Evolutionary conservation across 2,888 invertebrate species (phyloP), one percentile per base, ranked within the genome.

Genomic region (Artemia sinica): DNA sequence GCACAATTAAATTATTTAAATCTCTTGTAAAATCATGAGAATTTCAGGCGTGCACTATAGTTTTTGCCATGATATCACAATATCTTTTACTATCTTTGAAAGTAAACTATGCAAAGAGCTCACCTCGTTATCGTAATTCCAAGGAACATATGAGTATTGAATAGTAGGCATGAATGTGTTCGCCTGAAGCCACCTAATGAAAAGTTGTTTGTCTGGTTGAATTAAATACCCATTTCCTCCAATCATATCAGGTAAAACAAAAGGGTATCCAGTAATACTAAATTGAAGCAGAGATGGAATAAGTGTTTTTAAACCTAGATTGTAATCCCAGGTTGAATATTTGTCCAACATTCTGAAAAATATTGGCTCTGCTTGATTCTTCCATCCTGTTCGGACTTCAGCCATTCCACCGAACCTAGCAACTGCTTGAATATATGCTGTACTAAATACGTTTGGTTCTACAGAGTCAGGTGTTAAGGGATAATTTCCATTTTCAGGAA

Each of bases 271-370:
- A 70, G 83, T 80, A 66, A 85, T 77, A 74, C 80, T 79, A 66
- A 80, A 75, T 80, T 85, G 84, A 13, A 88, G 76, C 1, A 87
- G 81, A 0, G 87, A 85, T 0, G 89, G 87, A 66, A 91, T 82
- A 51, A 90, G 76, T 1, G 87, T 85, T 3, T 84, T 78, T 0
- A 90, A 79, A 0, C 90, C 89, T 76, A 87, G 87, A 74, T 84
- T 80, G 71, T 81, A 78, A 1, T 82, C 83, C 74, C 81, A 82
- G 65, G 79, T 80, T 0, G 88, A 85, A 75, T 86, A 85, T 70
- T 87, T 87, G 78, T 90, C 89, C 66, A 88, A 80, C 84, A 91
- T 88, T 65, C 90, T 82, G 0, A 87, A 81, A 76, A 86, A 87
- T 50, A 87, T 79, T 1, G 86, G 85, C 11, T 85, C 79, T 67